Evolutionary conservation across 2,797 vertebrate genomes (phyloP).

Genomic region (Enteromius treurensis): DNA sequence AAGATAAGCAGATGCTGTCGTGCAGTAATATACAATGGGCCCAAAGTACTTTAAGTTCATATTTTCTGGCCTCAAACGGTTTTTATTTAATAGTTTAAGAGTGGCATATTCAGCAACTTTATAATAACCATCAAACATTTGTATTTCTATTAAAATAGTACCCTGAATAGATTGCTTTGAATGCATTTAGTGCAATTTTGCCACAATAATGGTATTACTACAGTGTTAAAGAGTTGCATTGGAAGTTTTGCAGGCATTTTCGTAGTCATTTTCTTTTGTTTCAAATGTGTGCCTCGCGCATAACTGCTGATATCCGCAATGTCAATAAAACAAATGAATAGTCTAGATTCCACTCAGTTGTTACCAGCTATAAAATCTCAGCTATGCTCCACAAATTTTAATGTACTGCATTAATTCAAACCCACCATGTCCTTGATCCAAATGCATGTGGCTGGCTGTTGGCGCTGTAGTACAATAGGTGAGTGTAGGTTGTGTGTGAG

Average conservation of each 20-base stretch:
- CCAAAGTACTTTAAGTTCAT: not conserved
- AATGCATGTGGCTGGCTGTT: conserved; percentile 53
- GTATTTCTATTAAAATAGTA: not conserved
- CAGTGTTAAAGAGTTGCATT: not conserved
- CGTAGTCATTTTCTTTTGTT: not conserved
- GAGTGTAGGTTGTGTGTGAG: conserved; percentile 52
- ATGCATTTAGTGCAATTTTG: not conserved
- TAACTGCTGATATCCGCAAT: not conserved
- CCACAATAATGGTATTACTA: not conserved
- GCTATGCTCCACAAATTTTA: conserved; percentile 54
- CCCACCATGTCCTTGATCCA: conserved; percentile 55
- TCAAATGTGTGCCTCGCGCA: not conserved
- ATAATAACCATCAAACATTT: not conserved
- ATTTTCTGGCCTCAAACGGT: not conserved
- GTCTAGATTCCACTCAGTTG: conserved; percentile 42
- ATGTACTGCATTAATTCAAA: conserved; percentile 55
- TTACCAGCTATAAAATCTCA: conserved; percentile 40
- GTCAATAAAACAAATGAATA: conserved; percentile 34
- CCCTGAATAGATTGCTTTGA: not conserved
- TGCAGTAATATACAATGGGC: not conserved
- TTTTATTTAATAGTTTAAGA: not conserved
- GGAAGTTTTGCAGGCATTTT: not conserved
- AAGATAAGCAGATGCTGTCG: conserved; percentile 8
- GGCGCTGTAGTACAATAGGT: conserved; percentile 57
- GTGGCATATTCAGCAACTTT: not conserved